These are phyloP conservation scores for Temnothorax curvispinosus DNA, from an alignment of 1,140 invertebrate genomes.

Conservation along the genomic window DNA sequence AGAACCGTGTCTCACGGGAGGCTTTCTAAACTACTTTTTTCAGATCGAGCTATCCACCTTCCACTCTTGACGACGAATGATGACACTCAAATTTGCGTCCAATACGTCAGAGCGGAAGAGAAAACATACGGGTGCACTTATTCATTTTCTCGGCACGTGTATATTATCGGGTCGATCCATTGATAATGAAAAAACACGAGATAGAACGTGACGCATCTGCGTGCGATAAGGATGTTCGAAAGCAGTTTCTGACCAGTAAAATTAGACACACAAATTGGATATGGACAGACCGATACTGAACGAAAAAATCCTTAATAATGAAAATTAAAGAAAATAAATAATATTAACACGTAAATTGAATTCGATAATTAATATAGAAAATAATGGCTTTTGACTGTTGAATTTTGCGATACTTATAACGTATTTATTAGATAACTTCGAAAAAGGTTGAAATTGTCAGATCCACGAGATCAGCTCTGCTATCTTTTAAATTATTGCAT, in stretches of 20 bases:
- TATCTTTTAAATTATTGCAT: background rate
- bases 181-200: conserved; percentile 31
- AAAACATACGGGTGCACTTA: background rate
- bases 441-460: conserved; percentile 10
- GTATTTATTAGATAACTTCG: background rate
- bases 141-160: background rate
- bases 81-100: conserved; percentile 3
- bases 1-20: conserved; percentile 15
- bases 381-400: background rate
- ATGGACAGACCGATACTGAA: background rate
- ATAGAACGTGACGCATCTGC: background rate
- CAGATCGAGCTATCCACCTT: conserved; percentile 47
- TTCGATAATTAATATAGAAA: background rate
- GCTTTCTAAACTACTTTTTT: conserved; percentile 66
- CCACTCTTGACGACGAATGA: background rate
- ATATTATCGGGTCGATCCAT: background rate
- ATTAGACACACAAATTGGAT: background rate
- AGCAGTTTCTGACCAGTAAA: background rate
- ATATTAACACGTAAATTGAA: background rate
- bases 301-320: background rate
- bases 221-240: background rate
- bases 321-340: background rate
- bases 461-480: too few species aligned
- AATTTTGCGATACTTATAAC: background rate
- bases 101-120: background rate